Evolutionary conservation across 2,113 vertebrate species (phyloP).

Genomic region (Platichthys flesus): DNA sequence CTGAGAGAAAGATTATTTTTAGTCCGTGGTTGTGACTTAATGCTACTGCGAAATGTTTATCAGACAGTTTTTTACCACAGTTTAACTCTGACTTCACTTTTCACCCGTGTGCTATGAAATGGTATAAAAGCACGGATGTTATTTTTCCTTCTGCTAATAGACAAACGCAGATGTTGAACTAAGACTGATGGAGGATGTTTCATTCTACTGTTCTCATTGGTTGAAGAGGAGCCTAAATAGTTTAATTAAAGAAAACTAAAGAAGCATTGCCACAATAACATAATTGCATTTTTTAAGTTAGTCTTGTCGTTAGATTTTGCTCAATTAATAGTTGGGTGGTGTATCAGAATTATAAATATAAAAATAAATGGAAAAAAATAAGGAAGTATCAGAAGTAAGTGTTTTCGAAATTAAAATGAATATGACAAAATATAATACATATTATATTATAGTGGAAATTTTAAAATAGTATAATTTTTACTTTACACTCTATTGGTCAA

Average conservation of each 20-base stretch:
- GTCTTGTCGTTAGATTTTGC: too few relatives aligned
- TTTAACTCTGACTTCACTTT: background rate
- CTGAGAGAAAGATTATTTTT: conserved; percentile 57
- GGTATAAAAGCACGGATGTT: conserved; percentile 27
- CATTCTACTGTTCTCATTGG: background rate
- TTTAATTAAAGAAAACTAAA: background rate
- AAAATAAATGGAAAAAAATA: too few relatives aligned
- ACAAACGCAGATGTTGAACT: conserved; percentile 6
- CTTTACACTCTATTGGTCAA: too few relatives aligned
- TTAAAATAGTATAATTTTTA: too few relatives aligned
- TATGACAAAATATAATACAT: too few relatives aligned
- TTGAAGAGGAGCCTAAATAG: background rate
- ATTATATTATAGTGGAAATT: too few relatives aligned
- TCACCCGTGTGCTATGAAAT: background rate
- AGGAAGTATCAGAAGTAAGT: too few relatives aligned
- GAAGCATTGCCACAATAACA: background rate
- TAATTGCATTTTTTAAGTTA: background rate
- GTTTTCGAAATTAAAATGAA: too few relatives aligned
- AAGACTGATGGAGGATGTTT: background rate
- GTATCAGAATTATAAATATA: too few relatives aligned
- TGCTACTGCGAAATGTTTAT: conserved; percentile 19
- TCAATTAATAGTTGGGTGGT: too few relatives aligned
- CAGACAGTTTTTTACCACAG: conserved; percentile 1
- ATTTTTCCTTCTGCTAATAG: conserved; percentile 8
- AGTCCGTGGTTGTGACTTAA: conserved; percentile 27